These are phyloP conservation scores for Marronus borbonicus DNA, from an alignment of 2,888 invertebrate genomes.

Conservation along the genomic window DNA sequence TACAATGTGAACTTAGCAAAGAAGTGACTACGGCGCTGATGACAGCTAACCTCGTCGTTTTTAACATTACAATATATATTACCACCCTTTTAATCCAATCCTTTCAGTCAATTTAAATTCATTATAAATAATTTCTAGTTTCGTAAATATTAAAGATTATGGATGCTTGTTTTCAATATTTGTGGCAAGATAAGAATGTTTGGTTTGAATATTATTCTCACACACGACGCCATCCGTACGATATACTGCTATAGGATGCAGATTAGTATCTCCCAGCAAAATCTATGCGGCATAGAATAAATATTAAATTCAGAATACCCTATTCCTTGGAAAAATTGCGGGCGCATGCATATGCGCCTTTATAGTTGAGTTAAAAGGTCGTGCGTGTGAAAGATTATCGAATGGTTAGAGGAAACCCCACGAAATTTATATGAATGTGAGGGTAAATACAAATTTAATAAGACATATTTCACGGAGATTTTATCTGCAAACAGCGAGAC, in stretches of 20 bases:
- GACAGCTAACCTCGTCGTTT: too few relatives aligned
- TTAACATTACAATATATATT: too few relatives aligned
- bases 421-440: conserved; percentile 49
- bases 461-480: conserved; percentile 55
- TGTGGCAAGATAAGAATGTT: too few relatives aligned
- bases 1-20: too few relatives aligned
- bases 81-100: too few relatives aligned
- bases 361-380: conserved; percentile 11
- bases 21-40: too few relatives aligned
- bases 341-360: not conserved
- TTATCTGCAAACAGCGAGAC: conserved; percentile 53
- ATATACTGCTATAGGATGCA: not conserved
- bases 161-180: too few relatives aligned
- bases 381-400: conserved; percentile 24
- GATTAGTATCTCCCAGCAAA: not conserved
- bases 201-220: too few relatives aligned
- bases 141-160: too few relatives aligned
- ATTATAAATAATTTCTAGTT: too few relatives aligned
- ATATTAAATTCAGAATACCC: conserved; percentile 13
- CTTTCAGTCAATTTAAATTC: too few relatives aligned
- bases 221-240: too few relatives aligned
- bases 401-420: not conserved
- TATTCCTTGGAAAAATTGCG: conserved; percentile 11
- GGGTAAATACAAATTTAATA: conserved; percentile 56
- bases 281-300: conserved; percentile 10